phyloP scores from a whole-genome alignment of 1,140 invertebrate species.

The Sycophila sp. region DNA sequence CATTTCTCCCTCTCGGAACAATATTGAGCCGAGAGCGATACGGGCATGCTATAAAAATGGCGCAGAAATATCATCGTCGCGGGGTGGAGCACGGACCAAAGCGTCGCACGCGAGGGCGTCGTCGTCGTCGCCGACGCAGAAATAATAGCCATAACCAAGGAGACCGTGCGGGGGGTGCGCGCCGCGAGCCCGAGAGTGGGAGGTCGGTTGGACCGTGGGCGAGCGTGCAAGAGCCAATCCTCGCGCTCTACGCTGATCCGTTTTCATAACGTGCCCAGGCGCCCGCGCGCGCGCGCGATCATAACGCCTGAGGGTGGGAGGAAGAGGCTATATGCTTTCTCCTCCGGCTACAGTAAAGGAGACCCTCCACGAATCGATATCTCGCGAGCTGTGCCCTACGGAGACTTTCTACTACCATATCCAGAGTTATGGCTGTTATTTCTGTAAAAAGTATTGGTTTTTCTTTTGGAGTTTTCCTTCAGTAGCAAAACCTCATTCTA shows the following conservation, averaged over 20 bases:
- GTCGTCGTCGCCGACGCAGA: conserved; percentile 54
- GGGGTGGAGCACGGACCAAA: conserved; percentile 33
- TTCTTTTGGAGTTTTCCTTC: too few relatives aligned
- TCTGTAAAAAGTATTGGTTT: too few relatives aligned
- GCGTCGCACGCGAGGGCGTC: conserved; percentile 55
- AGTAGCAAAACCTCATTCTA: too few relatives aligned
- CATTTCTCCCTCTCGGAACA: conserved; percentile 16
- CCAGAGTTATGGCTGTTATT: neutral
- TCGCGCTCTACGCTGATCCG: neutral
- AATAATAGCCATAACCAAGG: conserved; percentile 56
- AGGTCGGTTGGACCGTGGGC: conserved; percentile 28
- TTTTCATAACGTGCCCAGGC: conserved; percentile 15
- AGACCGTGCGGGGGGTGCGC: neutral
- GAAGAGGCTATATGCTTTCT: too few relatives aligned
- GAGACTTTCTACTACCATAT: too few relatives aligned
- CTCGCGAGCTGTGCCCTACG: neutral
- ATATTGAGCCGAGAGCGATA: neutral
- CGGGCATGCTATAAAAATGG: conserved; percentile 26
- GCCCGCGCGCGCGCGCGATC: neutral
- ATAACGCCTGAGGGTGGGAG: conserved; percentile 23
- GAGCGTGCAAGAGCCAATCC: neutral
- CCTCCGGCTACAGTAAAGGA: too few relatives aligned
- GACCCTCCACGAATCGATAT: conserved; percentile 16
- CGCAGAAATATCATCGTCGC: conserved; percentile 42
- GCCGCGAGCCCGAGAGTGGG: neutral